Evolutionary conservation across 1,140 invertebrate species (phyloP), one percentile per base, ranked within the genome.

Genomic region (Drosophila nebulosa): DNA sequence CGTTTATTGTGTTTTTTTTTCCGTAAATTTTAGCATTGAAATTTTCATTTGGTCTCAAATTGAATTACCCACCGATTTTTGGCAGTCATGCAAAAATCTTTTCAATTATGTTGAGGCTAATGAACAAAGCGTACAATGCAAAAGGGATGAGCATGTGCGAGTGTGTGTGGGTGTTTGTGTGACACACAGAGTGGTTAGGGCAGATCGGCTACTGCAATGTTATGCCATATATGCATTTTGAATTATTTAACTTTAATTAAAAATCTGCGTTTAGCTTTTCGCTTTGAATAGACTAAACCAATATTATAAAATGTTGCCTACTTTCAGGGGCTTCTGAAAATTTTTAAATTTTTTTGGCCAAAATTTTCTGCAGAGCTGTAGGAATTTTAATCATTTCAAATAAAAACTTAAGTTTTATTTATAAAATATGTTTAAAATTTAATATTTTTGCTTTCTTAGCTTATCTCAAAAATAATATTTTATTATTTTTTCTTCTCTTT

Each of bases 171-270:
- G 24, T 30, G 16, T 32, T 22, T n/a, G n/a, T n/a, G n/a, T n/a
- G 21, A 9, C 10, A 30, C 4, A 22, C 39, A 24, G 46, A 42
- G 30, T 36, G 10, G 16, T 3, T 9, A 42, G 51, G 51, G 62
- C 26, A 69, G 65, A 66, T 52, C 61, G 14, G 39, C 16, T 6
- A 46, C 16, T 46, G 39, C 39, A n/a, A 39, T 56, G 39, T 36
- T 57, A 61, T 69, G 57, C 60, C 32, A 56, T 60, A 69, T 74
- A 58, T 57, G 64, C 46, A 79, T 61, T 81, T 69, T 81, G 52
- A 85, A 85, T 86, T 86, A 86, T 85, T 85, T 78, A 85, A 69
- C 70, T 74, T 78, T 86, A 86, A 86, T 85, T 81, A 86, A 81
- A 80, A 81, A 46, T 46, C 69, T 55, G 22, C 26, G 39, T 63